A percentile compares a stretch with the other conserved stretches of the same genome.
Conservation (phyloP, 2,888 invertebrate species). For the Protophormia terraenovae region DNA sequence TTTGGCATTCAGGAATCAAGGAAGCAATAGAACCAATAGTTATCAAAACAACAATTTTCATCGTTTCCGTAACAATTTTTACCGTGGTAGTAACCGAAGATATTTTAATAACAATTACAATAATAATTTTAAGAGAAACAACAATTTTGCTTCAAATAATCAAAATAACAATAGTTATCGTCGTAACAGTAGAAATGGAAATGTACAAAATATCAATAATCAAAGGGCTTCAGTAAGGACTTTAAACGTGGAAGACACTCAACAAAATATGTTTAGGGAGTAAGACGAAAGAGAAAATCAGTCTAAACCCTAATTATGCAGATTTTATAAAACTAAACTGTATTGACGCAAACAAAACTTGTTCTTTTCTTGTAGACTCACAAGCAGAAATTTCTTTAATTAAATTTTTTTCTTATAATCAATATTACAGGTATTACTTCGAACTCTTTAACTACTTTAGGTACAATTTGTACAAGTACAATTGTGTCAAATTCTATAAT, state of each 20-base stretch:
- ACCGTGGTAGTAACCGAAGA: neutral
- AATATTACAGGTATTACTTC: neutral
- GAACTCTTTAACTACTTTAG: neutral
- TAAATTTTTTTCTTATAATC: neutral
- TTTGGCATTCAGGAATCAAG: neutral
- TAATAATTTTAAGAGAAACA: neutral
- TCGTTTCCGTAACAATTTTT: neutral
- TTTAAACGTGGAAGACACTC: constrained; percentile 28
- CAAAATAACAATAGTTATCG: neutral
- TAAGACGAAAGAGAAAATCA: neutral
- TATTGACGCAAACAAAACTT: neutral
- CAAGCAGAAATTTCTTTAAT: neutral
- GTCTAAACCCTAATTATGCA: neutral
- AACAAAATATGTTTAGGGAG: neutral
- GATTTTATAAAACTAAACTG: neutral
- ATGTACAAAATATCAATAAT: neutral
- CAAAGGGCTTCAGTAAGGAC: neutral
- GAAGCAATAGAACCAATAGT: neutral
- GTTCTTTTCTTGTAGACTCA: constrained; percentile 5
- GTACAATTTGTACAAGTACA: neutral
- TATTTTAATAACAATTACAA: neutral
- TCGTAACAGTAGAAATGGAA: neutral
- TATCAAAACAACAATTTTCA: neutral
- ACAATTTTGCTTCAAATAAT: neutral
- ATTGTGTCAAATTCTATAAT: neutral